Conservation (phyloP, 2,888 invertebrate genomes). For the Volucella inanis region DNA sequence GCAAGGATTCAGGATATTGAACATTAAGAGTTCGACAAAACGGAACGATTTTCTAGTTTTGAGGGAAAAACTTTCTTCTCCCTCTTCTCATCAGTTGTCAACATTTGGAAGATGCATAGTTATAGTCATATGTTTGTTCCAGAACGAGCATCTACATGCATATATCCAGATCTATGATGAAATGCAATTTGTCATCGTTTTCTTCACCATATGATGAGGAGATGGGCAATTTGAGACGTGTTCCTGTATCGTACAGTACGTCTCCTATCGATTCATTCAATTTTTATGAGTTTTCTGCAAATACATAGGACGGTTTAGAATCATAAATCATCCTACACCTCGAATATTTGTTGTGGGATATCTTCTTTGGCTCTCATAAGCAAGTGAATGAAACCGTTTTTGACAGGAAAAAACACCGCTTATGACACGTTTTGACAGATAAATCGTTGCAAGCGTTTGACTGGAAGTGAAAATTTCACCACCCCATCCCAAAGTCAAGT, state of each 20-base stretch:
- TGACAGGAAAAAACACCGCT: too few relatives aligned
- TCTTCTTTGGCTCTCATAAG: not conserved
- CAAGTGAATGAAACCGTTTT: not conserved
- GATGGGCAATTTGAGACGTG: slow-evolving; percentile 10
- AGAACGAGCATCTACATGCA: not conserved
- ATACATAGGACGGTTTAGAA: not conserved
- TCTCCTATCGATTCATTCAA: slow-evolving; percentile 5
- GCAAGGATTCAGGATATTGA: slow-evolving; percentile 35
- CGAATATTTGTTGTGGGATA: not conserved
- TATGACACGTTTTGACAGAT: too few relatives aligned
- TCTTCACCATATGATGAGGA: slow-evolving; percentile 1
- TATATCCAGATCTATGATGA: slow-evolving; percentile 17
- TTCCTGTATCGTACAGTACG: not conserved
- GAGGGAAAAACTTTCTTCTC: not conserved
- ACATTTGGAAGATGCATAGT: too few relatives aligned
- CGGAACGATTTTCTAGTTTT: slow-evolving; percentile 17
- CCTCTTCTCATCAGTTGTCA: not conserved
- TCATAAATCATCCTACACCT: not conserved
- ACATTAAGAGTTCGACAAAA: slow-evolving; percentile 37
- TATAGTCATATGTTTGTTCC: too few relatives aligned
- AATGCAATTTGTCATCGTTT: slow-evolving; percentile 62
- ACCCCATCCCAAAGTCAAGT: too few relatives aligned
- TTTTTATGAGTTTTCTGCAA: not conserved
- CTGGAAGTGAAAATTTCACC: too few relatives aligned
- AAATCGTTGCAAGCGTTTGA: too few relatives aligned